A percentile compares a stretch with the other conserved stretches of the same genome.
Conservation (phyloP, 2,888 invertebrate species). For the Coelinius sp. region DNA sequence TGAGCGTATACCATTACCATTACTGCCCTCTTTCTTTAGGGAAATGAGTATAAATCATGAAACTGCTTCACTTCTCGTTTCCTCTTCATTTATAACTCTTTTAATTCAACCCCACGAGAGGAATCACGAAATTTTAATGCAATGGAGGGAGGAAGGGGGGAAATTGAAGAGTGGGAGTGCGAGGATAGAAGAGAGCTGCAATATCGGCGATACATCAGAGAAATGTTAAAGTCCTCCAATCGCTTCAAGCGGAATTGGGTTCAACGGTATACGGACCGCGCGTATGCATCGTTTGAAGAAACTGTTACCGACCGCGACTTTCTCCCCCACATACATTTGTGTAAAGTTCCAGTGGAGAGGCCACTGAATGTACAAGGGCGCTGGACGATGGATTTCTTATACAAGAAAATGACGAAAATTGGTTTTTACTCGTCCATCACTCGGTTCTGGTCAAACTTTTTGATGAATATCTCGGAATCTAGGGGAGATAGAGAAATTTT, state of each 20-base stretch:
- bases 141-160: background rate
- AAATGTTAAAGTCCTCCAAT: conserved; percentile 58
- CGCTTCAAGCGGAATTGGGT: conserved; percentile 60
- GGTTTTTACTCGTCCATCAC: no score
- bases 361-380: conserved; percentile 50
- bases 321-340: conserved; percentile 52
- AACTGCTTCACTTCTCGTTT: background rate
- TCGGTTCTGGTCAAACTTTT: no score
- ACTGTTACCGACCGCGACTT: conserved; percentile 65
- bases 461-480: no score
- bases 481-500: no score
- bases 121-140: background rate
- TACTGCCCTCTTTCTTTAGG: background rate
- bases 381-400: no score
- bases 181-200: conserved; percentile 64
- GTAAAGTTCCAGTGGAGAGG: conserved; percentile 58
- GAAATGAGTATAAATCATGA: background rate
- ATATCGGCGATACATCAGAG: conserved; percentile 65
- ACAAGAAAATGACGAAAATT: no score
- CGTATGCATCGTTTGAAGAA: conserved; percentile 56
- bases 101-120: background rate
- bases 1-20: background rate
- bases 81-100: conserved; percentile 2
- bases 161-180: background rate
- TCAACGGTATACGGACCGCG: conserved; percentile 47